These are phyloP conservation scores for Frieseomelitta varia DNA, from an alignment of 1,140 invertebrate species.

Conservation along the genomic window DNA sequence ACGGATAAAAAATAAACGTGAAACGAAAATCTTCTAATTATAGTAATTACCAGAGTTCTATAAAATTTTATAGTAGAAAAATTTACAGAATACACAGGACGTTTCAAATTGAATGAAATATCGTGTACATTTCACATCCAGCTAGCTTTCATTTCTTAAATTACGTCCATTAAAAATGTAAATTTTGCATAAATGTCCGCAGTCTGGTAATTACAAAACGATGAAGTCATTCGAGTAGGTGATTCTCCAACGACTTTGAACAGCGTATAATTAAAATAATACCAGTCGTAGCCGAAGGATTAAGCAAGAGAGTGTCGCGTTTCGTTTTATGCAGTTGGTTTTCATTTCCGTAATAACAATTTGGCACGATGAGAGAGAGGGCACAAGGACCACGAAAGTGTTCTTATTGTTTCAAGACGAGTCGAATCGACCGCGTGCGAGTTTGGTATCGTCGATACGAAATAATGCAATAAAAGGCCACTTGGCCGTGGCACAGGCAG, in stretches of 20 bases:
- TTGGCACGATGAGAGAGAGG: background rate
- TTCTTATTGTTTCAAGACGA: slow-evolving; percentile 6
- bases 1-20: too few relatives aligned
- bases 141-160: too few relatives aligned
- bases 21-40: too few relatives aligned
- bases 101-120: too few relatives aligned
- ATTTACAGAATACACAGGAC: too few relatives aligned
- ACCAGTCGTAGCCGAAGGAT: background rate
- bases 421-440: background rate
- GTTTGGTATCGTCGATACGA: slow-evolving; percentile 3
- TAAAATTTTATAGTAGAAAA: too few relatives aligned
- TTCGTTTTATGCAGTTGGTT: background rate
- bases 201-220: background rate
- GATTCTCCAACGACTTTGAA: background rate
- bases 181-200: background rate
- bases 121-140: too few relatives aligned
- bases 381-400: background rate
- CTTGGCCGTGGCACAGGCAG: slow-evolving; percentile 21
- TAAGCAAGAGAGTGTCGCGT: background rate
- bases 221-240: slow-evolving; percentile 1
- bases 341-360: slow-evolving; percentile 4
- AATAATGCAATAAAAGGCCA: slow-evolving; percentile 32
- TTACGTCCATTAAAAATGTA: background rate
- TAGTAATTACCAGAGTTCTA: too few relatives aligned
- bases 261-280: background rate